Base-by-base conservation (phyloP, 1,140 invertebrate genomes). In the Heliconius hermathena region DNA sequence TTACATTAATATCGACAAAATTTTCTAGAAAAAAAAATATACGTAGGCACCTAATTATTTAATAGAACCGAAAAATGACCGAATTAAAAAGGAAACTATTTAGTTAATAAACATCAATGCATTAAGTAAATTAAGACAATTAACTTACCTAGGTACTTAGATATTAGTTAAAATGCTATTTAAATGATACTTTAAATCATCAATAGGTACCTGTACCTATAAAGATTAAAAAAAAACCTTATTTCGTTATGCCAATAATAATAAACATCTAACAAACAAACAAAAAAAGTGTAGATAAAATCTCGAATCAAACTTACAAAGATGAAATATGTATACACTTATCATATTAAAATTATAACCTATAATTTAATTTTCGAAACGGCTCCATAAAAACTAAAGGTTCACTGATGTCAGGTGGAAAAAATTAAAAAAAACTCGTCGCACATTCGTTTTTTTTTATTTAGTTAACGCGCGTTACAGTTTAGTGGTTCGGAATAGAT, bases 311-410 rank as follows among this genome's bases (percentile, higher is more conserved):
- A 84, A 86, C 84, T 87, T 90, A 85, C 84, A 84, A 85, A 83
- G 78, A 88, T 88, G 86, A 92, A 91, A 91, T 93, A 93, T 91
- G 90, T 92, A 92, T 82, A 87, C 90, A 91, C 87, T 90, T 90
- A 93, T 93, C 90, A 91, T 91, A 94, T 93, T 92, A 93, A 90
- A 93, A 93, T 93, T 92, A 93, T 93, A 94, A 93, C 91, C 91
- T 93, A 91, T 94, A 94, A 93, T 94, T 94, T 93, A 94, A 93
- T 93, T 93, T 94, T 93, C 87, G 87, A 90, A 91, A 91, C 87
- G 87, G 85, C 84, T 79, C 82, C 81, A 89, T 88, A 93, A 93
- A 91, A 92, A 90, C 84, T 85, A 80, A 89, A 81, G 83, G 83
- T 86, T 85, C 85, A 87, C 86, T 90, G 89, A 89, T 91, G 91